Conservation (phyloP, 2,113 vertebrate species). For the Labeo catla region DNA sequence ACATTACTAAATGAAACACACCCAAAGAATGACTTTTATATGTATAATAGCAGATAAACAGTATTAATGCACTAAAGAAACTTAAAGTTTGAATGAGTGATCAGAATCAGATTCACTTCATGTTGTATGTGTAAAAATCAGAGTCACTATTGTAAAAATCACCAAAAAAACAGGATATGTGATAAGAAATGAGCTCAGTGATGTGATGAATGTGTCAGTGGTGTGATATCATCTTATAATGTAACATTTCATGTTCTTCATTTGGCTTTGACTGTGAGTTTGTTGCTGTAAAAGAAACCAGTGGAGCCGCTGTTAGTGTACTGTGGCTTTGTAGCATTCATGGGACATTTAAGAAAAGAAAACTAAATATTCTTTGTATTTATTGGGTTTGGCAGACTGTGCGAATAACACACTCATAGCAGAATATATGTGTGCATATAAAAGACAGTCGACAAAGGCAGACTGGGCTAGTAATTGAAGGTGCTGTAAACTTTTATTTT, state of each 20-base stretch:
- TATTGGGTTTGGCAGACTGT: background rate
- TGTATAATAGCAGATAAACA: background rate
- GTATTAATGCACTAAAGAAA: background rate
- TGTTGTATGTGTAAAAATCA: background rate
- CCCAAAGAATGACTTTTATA: background rate
- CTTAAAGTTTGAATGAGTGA: background rate
- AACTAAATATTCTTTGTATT: no score
- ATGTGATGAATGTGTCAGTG: background rate
- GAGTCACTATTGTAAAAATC: background rate
- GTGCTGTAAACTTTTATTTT: background rate
- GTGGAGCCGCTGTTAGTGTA: no score
- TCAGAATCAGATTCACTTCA: background rate
- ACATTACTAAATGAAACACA: background rate
- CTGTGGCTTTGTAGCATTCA: no score
- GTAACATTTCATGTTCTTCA: background rate
- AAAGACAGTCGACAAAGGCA: background rate
- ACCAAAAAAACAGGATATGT: background rate
- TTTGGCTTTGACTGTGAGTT: background rate
- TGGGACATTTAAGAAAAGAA: no score
- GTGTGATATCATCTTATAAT: background rate
- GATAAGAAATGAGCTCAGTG: background rate
- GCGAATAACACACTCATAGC: no score
- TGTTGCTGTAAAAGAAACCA: background rate
- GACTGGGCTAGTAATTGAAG: background rate
- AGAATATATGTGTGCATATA: background rate